Base-by-base conservation (phyloP, 2,888 invertebrate species). In the Phlogophora meticulosa region DNA sequence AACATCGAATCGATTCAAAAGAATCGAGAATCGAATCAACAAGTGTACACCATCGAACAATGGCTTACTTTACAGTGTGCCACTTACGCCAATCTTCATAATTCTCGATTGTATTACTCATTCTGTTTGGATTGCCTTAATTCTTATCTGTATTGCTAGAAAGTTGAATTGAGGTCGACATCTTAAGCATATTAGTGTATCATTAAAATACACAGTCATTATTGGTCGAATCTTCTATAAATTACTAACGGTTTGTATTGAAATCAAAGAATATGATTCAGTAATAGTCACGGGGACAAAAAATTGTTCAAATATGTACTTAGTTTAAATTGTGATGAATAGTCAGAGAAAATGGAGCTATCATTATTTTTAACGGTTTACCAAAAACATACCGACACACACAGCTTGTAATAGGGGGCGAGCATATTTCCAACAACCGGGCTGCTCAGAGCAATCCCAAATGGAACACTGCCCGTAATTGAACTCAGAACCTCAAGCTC, bases 81-180 rank as follows among this genome's bases (percentile, higher is more conserved):
- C 79, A 92, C 90, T 92, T 88, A 91, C 89, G 91, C 90, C 89
- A 90, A 90, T 92, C 91, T 79, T 87, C 77, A 85, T 88, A 88
- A 90, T 89, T 85, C 82, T 82, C 83, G 81, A 88, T 90, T 89
- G 87, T 87, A 70, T 75, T 77, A 78, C 78, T 81, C 81, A 77
- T 81, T 70, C 63, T 88, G 85, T 88, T 88, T 85, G 86, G 85
- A 86, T 89, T 90, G 88, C 83, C 85, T 90, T 90, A 89, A 91
- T 87, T 91, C 87, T 92, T 90, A 91, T 91, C 90, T 88, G 60
- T 85, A 88, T 83, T 81, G 78, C 71, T 85, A 88, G 88, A 90
- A 77, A 76, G 74, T 81, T 13, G 62, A 48, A 84, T 84, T 71
- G 78, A 70, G 87, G 85, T 76, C 76, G 43, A 13, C 43, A 43